Evolutionary conservation across 2,113 vertebrate genomes (phyloP).

Genomic region (Salvelinus fontinalis): DNA sequence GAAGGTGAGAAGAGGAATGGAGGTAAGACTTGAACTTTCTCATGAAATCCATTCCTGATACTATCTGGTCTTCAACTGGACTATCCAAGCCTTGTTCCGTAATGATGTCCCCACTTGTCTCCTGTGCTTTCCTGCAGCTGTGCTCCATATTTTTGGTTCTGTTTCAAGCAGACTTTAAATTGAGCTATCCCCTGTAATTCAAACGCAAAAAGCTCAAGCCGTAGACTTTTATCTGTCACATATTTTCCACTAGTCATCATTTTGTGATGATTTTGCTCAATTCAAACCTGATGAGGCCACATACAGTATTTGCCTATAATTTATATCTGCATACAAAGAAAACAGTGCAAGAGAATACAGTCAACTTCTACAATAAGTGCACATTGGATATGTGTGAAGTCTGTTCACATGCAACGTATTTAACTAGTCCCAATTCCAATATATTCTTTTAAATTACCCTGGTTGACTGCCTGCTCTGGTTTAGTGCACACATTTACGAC

Average conservation of each 20-base stretch:
- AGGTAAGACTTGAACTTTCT: constrained; percentile 44
- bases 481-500: not conserved
- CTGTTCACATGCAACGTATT: not conserved
- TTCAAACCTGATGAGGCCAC: constrained; percentile 15
- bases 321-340: constrained; percentile 49
- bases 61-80: constrained; percentile 29
- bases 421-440: constrained; percentile 43
- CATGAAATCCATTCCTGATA: constrained; percentile 36
- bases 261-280: constrained; percentile 38
- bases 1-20: constrained; percentile 29
- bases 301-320: constrained; percentile 41
- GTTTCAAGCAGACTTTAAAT: constrained; percentile 41
- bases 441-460: not conserved
- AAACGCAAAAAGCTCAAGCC: constrained; percentile 7
- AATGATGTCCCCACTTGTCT: constrained; percentile 19
- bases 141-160: constrained; percentile 45
- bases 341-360: constrained; percentile 39
- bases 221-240: constrained; percentile 5
- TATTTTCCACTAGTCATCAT: constrained; percentile 20
- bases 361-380: constrained; percentile 40
- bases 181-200: constrained; percentile 32
- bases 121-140: constrained; percentile 50
- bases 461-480: not conserved
- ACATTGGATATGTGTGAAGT: constrained; percentile 12
- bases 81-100: constrained; percentile 32